phyloP scores from a whole-genome alignment of 1,140 invertebrate species.

The Diorhabda elongata region DNA sequence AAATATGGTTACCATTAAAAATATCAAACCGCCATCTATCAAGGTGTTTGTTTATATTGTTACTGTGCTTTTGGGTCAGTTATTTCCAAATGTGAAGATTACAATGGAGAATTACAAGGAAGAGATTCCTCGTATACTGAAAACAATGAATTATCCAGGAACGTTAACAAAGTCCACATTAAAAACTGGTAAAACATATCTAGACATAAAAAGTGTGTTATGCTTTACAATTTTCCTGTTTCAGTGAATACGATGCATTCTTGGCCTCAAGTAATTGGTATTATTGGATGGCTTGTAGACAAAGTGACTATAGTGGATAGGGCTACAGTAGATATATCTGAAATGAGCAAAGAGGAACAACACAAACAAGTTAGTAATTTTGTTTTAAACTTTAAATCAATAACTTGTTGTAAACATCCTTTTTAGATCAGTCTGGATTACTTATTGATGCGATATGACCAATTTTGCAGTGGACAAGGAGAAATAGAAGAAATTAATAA shows the following conservation, averaged over 20 bases:
- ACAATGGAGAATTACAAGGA: constrained; percentile 24
- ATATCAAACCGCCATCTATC: constrained; percentile 21
- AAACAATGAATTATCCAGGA: constrained; percentile 19
- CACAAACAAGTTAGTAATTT: not conserved
- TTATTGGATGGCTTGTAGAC: constrained; percentile 20
- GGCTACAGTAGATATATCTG: not conserved
- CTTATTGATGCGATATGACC: constrained; percentile 3
- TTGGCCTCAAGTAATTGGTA: constrained; percentile 24
- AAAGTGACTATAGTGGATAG: constrained; percentile 10
- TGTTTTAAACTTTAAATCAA: not conserved
- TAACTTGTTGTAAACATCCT: not conserved
- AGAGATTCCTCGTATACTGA: constrained; percentile 15
- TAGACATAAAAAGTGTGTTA: not conserved
- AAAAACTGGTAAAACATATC: constrained; percentile 17
- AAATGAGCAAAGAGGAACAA: constrained; percentile 4
- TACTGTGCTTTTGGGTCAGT: constrained; percentile 12
- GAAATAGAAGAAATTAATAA: constrained; percentile 4
- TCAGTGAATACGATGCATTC: constrained; percentile 27
- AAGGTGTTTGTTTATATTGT: constrained; percentile 18
- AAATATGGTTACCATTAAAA: not conserved
- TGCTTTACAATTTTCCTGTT: constrained; percentile 7
- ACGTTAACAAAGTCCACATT: constrained; percentile 16
- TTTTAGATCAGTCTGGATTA: constrained; percentile 8
- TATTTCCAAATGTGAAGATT: constrained; percentile 17
- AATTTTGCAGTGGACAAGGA: constrained; percentile 5